These are phyloP conservation scores for Sepiola atlantica DNA, from an alignment of 2,888 invertebrate species.

Conservation along the genomic window DNA sequence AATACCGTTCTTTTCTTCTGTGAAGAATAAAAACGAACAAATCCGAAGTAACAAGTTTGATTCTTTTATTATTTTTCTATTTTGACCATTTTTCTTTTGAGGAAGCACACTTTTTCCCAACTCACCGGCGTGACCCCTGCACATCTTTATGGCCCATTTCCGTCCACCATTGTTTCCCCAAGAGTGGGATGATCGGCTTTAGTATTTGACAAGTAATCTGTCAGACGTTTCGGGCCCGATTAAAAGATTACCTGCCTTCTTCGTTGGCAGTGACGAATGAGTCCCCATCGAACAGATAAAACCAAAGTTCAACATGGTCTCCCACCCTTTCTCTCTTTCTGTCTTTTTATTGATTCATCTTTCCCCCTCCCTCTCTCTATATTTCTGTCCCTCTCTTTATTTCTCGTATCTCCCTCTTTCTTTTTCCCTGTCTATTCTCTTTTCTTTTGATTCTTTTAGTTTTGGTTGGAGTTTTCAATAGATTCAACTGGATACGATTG, in stretches of 20 bases:
- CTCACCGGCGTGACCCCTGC: neutral
- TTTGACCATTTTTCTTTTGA: neutral
- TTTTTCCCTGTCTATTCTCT: too few species aligned
- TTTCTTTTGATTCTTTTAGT: neutral
- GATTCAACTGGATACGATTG: neutral
- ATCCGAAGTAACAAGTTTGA: neutral
- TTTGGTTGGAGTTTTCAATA: neutral
- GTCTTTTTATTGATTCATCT: too few species aligned
- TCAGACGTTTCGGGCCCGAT: neutral
- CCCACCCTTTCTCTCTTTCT: too few species aligned
- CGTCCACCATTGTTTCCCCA: neutral
- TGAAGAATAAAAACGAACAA: neutral
- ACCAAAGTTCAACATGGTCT: neutral
- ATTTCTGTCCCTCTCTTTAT: too few species aligned
- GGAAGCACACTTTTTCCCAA: neutral
- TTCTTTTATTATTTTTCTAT: neutral
- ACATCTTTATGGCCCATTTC: neutral
- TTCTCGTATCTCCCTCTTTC: too few species aligned
- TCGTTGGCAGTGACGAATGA: slow-evolving; percentile 14
- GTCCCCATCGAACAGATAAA: slow-evolving; percentile 14
- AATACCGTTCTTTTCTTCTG: too few species aligned
- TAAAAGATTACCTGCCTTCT: slow-evolving; percentile 32
- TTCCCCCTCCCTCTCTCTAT: too few species aligned
- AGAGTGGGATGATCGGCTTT: neutral
- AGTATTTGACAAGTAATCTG: slow-evolving; percentile 19